Base-by-base conservation (phyloP, 2,113 vertebrate genomes). In the Pipa parva region DNA sequence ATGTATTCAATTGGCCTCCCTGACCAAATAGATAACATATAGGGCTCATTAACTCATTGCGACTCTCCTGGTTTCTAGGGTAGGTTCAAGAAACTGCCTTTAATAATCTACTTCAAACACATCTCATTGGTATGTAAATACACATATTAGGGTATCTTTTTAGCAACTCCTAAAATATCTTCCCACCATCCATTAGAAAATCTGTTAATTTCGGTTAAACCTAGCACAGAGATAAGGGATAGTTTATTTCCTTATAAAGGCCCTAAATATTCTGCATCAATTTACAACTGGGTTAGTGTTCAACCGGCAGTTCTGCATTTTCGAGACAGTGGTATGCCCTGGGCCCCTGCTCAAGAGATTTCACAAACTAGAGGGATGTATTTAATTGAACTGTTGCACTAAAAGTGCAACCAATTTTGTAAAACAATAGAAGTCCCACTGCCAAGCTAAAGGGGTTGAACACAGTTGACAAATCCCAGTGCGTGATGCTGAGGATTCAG, bases 301-400 rank as follows among this genome's bases (percentile, higher is more conserved):
- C 39, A 42, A 15, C 13, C 5, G 39, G n/a, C 17, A 31, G 10
- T 6, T 5, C 29, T n/a, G 39, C 13, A 15, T n/a, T n/a, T n/a
- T n/a, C n/a, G 39, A 42, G 3, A 42, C 17, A 42, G 6, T n/a
- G 39, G n/a, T 13, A 15, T 42, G 39, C 17, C 17, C 11, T 11
- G 39, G 39, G 39, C n/a, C 39, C 39, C 13, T 15, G 39, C 39
- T 15, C 39, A 2, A 42, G 39, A 42, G 39, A 42, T 15, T 42
- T 13, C 39, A 1, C 17, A 18, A 42, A n/a, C 17, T n/a, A 42
- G 13, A 42, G 39, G 39, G 39, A 42, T 42, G 7, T 15, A n/a
- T 42, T 42, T 42, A 42, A 42, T 42, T 42, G n/a, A 42, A 42
- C 39, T 42, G 39, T 42, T 42, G n/a, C 39, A n/a, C 15, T 42